These are phyloP conservation scores for Enteromius radiatus DNA, from an alignment of 2,797 vertebrate species.

Conservation along the genomic window DNA sequence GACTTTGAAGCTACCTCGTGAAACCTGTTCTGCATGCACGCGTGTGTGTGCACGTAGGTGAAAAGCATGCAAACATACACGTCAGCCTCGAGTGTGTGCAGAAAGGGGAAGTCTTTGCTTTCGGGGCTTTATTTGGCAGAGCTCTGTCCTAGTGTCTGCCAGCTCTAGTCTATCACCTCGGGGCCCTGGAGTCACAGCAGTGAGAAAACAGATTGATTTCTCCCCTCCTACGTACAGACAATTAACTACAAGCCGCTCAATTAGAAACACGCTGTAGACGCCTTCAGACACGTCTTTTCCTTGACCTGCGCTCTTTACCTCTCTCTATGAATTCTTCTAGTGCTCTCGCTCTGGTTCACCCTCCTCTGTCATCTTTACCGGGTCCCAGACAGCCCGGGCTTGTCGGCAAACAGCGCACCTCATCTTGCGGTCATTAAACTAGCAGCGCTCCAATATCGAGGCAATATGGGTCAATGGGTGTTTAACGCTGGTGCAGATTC, in stretches of 20 bases:
- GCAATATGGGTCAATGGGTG: conserved; percentile 8
- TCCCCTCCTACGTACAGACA: conserved; percentile 81
- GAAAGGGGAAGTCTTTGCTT: conserved; percentile 50
- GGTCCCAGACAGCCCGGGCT: conserved; percentile 20
- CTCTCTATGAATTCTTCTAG: conserved; percentile 45
- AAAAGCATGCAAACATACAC: conserved; percentile 52
- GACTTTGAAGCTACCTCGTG: conserved; percentile 74
- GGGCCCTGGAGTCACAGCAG: conserved; percentile 80
- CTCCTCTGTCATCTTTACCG: background rate
- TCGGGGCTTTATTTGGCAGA: conserved; percentile 55
- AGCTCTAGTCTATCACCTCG: conserved; percentile 76
- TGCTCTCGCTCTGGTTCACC: conserved; percentile 54
- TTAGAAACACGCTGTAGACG: conserved; percentile 80
- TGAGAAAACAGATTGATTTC: conserved; percentile 85
- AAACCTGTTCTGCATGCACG: conserved; percentile 55
- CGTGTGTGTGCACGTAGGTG: conserved; percentile 2
- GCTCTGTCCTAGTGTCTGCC: conserved; percentile 68
- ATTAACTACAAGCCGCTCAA: conserved; percentile 85
- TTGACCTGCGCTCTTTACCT: conserved; percentile 71
- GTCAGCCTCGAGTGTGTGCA: conserved; percentile 42
- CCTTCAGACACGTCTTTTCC: conserved; percentile 72
- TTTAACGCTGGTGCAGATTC: conserved; percentile 27
- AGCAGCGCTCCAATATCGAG: background rate
- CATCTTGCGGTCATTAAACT: background rate
- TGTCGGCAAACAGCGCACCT: conserved; percentile 23